Evolutionary conservation across 2,888 invertebrate genomes (phyloP), one percentile per base, ranked within the genome.

Genomic region (Heliconius sara): DNA sequence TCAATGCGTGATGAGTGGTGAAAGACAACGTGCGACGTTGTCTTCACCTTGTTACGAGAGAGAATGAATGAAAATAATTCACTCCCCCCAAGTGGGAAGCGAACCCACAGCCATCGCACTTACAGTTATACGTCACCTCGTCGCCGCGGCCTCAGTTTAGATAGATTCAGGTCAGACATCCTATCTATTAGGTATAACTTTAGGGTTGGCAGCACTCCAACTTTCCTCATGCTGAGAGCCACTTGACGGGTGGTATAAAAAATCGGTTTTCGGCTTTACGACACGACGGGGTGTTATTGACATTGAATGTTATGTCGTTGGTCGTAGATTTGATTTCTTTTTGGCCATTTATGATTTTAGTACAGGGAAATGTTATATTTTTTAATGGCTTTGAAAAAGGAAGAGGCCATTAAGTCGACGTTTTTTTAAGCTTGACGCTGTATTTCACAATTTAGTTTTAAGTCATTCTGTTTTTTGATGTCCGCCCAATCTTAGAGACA

Each of bases 141-240:
- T 10, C 12, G 9, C 60, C 19, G 22, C 52, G 52, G 22, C 19
- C 52, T 52, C 19, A 52, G 27, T 72, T 63, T 65, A 16, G 71
- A 77, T 77, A 65, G 71, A 77, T 72, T 72, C 43, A 34, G 77
- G 77, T 71, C 77, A 77, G 65, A 30, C 2, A 77, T 65, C 12
- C 52, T 30, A 60, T 57, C 34, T 73, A 72, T 77, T 72, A 72
- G 72, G 63, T 72, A 22, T 72, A 34, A 72, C 19, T 57, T 30
- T n/a, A 72, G 57, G 57, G 72, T n/a, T 73, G 73, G 73, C 73
- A 73, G 10, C 60, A n/a, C n/a, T 73, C 73, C 73, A 73, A n/a
- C 72, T 12, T 52, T 60, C 60, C 73, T 39, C n/a, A 6, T 10
- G 34, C 60, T 16, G 34, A 73, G 73, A 34, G 73, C 34, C 60